Evolutionary conservation across 2,888 invertebrate species (phyloP), one percentile per base, ranked within the genome.

Genomic region (Cryptophagus acutangulus): DNA sequence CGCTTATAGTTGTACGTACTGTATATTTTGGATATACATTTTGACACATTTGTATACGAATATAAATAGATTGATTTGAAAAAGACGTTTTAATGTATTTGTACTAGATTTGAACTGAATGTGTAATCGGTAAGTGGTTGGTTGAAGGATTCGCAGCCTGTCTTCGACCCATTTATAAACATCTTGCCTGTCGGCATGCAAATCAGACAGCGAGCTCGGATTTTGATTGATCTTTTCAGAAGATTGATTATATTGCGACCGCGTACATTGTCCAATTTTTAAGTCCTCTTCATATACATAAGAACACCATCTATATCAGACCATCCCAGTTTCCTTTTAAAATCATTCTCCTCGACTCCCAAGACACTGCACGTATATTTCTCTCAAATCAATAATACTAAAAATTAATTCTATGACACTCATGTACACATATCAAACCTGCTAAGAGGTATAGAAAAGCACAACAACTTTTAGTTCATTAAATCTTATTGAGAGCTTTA

Each of bases 151-250:
- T 58, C 48, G 48, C 42, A 48, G 45, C 36, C 62, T 67, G 67
- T 67, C 67, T 67, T 65, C 66, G 58, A 59, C 62, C 64, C 67
- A 67, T 69, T 69, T 68, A 69, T 68, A 68, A 67, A 67, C 67
- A 68, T 68, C 67, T 67, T 67, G 63, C 66, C 63, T 65, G 67
- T 67, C 68, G 66, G 65, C 66, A 69, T 69, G 69, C 67, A 69
- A 69, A 69, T 69, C 68, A 67, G 67, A 66, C 65, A 63, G 62
- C 64, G 61, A 63, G 58, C 63, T 62, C 59, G 63, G 65, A 66
- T 65, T 68, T 69, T 69, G 69, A 69, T 69, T 69, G 68, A 69
- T 69, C 68, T 68, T 64, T 68, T 64, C 66, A 59, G 57, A 67
- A 69, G 69, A 69, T 69, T 67, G 69, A 69, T 69, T 69, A 64